Percentiles rank a stretch among this genome's conserved stretches.
Evolutionary conservation across 2,888 invertebrate genomes (phyloP).

Genomic region (Lottia scabra): DNA sequence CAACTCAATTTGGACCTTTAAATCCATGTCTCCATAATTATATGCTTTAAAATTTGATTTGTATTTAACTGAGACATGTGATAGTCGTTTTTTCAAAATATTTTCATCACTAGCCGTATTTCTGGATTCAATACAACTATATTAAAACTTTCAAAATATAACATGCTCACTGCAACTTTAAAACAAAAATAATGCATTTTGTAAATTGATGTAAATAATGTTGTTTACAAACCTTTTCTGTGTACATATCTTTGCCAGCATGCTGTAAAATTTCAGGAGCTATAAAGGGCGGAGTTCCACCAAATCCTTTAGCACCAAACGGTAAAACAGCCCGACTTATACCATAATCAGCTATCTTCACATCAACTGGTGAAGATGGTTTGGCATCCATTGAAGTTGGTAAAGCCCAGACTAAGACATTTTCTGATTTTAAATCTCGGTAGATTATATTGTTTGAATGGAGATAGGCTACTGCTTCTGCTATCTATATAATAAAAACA

Average conservation of each 20-base stretch:
- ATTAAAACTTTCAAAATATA: too few relatives aligned
- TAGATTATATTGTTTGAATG: constrained; percentile 95
- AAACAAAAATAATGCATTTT: too few relatives aligned
- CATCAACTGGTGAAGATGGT: constrained; percentile 65
- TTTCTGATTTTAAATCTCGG: constrained; percentile 92
- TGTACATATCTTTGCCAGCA: constrained; percentile 98
- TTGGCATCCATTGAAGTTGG: constrained; percentile 81
- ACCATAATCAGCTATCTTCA: constrained; percentile 97
- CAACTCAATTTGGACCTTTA: too few relatives aligned
- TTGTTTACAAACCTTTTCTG: constrained; percentile 81
- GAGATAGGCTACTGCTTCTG: constrained; percentile 94
- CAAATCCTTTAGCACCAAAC: constrained; percentile 89
- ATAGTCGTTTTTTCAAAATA: too few relatives aligned
- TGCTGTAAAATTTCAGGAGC: constrained; percentile 98
- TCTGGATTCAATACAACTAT: too few relatives aligned
- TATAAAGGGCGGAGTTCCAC: constrained; percentile 97
- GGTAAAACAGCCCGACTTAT: constrained; percentile 79
- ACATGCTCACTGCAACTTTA: too few relatives aligned
- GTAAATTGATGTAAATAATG: too few relatives aligned
- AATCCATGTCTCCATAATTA: too few relatives aligned
- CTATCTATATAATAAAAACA: constrained; percentile 73
- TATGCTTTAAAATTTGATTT: too few relatives aligned
- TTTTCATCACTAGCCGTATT: too few relatives aligned
- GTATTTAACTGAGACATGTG: too few relatives aligned
- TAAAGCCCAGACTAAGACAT: constrained; percentile 97